Conservation (phyloP, 1,140 invertebrate genomes). For the Drosophila novamexicana region DNA sequence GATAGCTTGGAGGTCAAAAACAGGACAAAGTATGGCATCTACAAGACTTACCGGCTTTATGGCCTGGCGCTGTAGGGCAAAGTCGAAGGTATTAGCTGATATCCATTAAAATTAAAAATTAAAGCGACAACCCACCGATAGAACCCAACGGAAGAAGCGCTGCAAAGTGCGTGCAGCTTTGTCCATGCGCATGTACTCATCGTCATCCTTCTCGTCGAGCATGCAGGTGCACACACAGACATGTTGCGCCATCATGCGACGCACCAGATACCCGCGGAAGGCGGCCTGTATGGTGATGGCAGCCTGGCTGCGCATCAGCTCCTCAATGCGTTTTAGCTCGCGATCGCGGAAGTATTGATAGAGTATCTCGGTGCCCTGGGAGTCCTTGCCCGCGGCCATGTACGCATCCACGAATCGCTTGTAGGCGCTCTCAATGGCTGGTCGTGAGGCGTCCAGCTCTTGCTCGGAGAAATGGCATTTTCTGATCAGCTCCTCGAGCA, state of each 20-base stretch:
- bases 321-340: conserved; percentile 63
- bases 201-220: conserved; percentile 27
- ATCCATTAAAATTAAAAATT: too few relatives aligned
- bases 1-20: neutral
- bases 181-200: conserved; percentile 22
- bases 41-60: conserved; percentile 40
- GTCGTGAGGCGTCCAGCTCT: conserved; percentile 62
- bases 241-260: conserved; percentile 45
- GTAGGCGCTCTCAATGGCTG: conserved; percentile 77
- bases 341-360: conserved; percentile 80
- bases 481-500: conserved; percentile 68
- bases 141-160: conserved; percentile 57
- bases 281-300: conserved; percentile 71
- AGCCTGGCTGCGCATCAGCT: conserved; percentile 35
- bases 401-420: conserved; percentile 78
- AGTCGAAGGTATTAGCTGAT: neutral
- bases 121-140: conserved; percentile 32
- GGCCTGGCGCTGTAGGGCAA: conserved; percentile 18
- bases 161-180: conserved; percentile 56
- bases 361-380: conserved; percentile 69
- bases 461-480: conserved; percentile 68
- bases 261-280: conserved; percentile 63
- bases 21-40: neutral
- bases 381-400: conserved; percentile 61
- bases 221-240: conserved; percentile 59